These are phyloP conservation scores for Passerina amoena DNA, from an alignment of 2,113 vertebrate species.

Conservation along the genomic window DNA sequence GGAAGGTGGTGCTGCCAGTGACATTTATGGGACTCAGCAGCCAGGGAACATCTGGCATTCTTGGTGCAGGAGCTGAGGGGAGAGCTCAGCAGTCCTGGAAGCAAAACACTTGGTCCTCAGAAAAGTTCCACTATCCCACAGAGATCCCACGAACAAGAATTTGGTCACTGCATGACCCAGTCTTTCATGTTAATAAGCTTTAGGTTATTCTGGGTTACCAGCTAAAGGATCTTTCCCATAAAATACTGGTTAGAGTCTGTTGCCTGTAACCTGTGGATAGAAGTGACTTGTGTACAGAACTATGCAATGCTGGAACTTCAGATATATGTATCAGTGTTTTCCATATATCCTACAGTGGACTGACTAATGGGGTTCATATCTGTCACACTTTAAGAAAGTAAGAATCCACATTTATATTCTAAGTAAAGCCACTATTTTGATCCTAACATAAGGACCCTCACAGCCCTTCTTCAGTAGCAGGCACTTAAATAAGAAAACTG, in stretches of 20 bases:
- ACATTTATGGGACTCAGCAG: neutral
- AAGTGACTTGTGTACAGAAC: neutral
- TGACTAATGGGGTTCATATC: neutral
- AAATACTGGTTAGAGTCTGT: neutral
- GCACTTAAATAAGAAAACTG: neutral
- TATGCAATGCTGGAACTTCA: neutral
- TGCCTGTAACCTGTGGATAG: neutral
- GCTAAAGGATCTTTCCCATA: neutral
- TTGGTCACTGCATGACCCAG: neutral
- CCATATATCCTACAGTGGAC: neutral
- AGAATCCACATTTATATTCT: neutral
- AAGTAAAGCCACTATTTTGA: neutral
- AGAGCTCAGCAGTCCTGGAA: neutral
- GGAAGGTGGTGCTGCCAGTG: neutral
- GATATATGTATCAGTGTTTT: neutral
- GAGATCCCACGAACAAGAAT: neutral
- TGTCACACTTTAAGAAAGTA: neutral
- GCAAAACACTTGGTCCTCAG: neutral
- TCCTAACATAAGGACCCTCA: neutral
- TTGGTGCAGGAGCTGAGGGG: neutral
- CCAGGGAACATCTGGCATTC: neutral
- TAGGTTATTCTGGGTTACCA: neutral
- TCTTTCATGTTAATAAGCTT: neutral
- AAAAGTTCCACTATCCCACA: neutral
- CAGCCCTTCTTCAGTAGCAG: neutral